Evolutionary conservation across 2,888 invertebrate genomes (phyloP), one percentile per base, ranked within the genome.

Genomic region (Athetis lepigone): DNA sequence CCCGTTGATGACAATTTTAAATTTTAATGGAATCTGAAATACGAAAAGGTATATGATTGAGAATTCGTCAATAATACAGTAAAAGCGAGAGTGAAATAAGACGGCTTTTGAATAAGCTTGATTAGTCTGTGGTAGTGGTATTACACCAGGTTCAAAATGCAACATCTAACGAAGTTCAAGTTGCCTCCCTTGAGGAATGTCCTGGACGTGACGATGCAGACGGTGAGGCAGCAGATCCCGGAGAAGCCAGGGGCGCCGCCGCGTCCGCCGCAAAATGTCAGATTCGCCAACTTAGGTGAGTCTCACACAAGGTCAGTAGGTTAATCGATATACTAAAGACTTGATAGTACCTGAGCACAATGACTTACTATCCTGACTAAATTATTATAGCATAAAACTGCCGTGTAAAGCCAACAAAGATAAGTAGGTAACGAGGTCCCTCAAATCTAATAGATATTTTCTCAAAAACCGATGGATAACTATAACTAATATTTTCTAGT

Each of bases 141-240:
- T n/a, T n/a, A 47, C 27, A 19, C 36, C 9, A 40, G 27, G 49
- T 50, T 27, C 64, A 90, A 84, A 55, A 93, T 90, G 91, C 87
- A 92, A 57, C 92, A 94, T 70, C 75, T 95, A 62, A 96, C 96
- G 37, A 95, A 96, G 67, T 96, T 97, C 79, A 96, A 96, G 84
- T 87, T 98, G 81, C 97, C 97, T 49, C 97, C 97, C 37, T 85
- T 97, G 70, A 96, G 96, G 86, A 97, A 97, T 87, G 97, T 97
- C 42, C 87, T 98, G 84, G 97, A 97, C 87, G 98, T 98, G 74
- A 97, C 98, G 23, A 96, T 97, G 96, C 98, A 98, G 91, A 97
- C 98, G 19, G 96, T 97, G 49, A 96, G 97, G 81, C 97, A 98
- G 86, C 96, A 97, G 84, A 96, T 98, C 85, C 98, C 98, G 52